Base-by-base conservation (phyloP, 2,888 invertebrate species). In the Rugalucina vietnamica region DNA sequence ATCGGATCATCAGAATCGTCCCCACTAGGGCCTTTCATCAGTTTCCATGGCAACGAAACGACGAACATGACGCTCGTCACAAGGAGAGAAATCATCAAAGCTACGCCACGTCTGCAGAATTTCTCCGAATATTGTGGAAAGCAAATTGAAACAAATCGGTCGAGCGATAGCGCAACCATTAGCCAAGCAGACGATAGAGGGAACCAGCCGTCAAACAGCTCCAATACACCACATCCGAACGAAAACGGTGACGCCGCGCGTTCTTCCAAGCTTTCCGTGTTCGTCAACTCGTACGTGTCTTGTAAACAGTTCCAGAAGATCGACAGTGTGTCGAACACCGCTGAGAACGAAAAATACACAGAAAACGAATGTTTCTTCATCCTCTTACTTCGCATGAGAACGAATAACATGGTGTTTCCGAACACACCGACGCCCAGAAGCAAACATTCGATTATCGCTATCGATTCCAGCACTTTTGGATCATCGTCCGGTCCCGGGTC, bases 331-430 rank as follows among this genome's bases (percentile, higher is more conserved):
- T 77, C 50, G 24, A 69, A 77, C 18, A 77, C 50, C 0, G 77
- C 70, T 0, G 77, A 43, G 43, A 77, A 77, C 18, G 77, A 77
- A 49, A 77, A 50, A 34, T 77, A 77, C 49, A 77, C 77, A 14
- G 77, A 77, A 36, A 77, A 77, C 0, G 77, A 77, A 50, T 77
- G 49, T 49, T 24, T 43, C 29, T 43, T 50, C 70, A 77, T 70
- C 69, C 70, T 39, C 70, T 77, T 77, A n/a, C 77, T 77, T 39
- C 65, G 69, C 77, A 77, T 77, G 21, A 77, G 50, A n/a, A 77
- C 50, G 27, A 77, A 77, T 10, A 77, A 24, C 77, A 77, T 29
- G 21, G 65, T 49, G 39, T 77, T 77, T 69, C 77, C 77, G 50
- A 65, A 43, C 12, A 77, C 69, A 8, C 70, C 77, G 24, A 50